These are phyloP conservation scores for Melanotus villosus DNA, from an alignment of 2,888 invertebrate species.

Conservation along the genomic window DNA sequence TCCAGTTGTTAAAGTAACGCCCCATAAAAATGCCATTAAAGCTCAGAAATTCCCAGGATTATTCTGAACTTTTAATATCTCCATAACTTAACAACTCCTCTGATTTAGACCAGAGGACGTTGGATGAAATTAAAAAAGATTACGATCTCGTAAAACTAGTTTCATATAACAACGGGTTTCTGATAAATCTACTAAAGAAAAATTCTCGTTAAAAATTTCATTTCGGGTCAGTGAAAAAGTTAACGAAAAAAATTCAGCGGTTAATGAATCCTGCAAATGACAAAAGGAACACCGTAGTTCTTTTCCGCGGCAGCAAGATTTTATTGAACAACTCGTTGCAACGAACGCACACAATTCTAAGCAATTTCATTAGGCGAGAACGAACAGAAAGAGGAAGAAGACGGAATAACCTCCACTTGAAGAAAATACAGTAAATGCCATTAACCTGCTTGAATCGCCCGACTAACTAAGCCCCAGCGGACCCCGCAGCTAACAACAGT, in stretches of 20 bases:
- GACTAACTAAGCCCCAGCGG: background rate
- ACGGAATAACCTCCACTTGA: slow-evolving; percentile 8
- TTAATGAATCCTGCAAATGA: slow-evolving; percentile 27
- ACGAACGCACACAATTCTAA: slow-evolving; percentile 32
- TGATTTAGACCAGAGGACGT: slow-evolving; percentile 3
- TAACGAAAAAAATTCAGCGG: slow-evolving; percentile 17
- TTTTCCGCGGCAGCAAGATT: slow-evolving; percentile 16
- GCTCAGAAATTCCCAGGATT: background rate
- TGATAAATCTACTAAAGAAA: no score
- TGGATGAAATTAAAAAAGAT: slow-evolving; percentile 9
- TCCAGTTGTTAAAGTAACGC: slow-evolving; percentile 7
- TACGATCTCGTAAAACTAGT: slow-evolving; percentile 10
- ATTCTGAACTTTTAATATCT: slow-evolving; percentile 14
- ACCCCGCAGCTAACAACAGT: slow-evolving; percentile 6
- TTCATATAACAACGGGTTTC: background rate
- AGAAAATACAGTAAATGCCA: slow-evolving; percentile 22
- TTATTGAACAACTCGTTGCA: slow-evolving; percentile 26
- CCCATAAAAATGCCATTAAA: slow-evolving; percentile 14
- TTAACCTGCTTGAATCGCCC: slow-evolving; percentile 14
- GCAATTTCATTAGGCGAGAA: slow-evolving; percentile 27
- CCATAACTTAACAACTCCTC: slow-evolving; percentile 12
- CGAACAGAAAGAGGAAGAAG: background rate
- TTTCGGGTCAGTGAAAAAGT: background rate
- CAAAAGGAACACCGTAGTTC: slow-evolving; percentile 22
- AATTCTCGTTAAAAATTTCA: no score